Evolutionary conservation across 2,888 invertebrate species (phyloP), one percentile per base, ranked within the genome.

Genomic region (Caenorhabditis virilis): DNA sequence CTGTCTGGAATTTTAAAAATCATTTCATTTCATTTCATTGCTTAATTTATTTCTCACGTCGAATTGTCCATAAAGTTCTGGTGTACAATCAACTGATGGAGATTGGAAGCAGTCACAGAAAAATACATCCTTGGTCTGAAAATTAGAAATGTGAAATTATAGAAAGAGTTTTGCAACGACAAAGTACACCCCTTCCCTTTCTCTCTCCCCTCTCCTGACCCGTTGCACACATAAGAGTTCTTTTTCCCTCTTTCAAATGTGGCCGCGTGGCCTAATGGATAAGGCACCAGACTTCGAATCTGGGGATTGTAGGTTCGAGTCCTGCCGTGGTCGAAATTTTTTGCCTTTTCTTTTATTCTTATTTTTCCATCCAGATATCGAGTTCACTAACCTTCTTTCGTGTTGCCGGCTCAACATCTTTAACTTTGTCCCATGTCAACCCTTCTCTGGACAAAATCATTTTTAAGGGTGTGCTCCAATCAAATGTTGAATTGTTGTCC

Each of bases 51-150:
- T 18, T 23, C 30, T 30, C 35, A 71, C 72, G 48, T 72, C 72
- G 47, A 77, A 71, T 4, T 59, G 56, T n/a, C 72, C 74, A 11
- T 52, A 52, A n/a, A 79, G 55, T n/a, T 65, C 49, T 6, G 48
- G 51, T 1, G 74, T 68, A 13, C 66, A 72, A 18, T 75, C 70
- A 20, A 81, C 64, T 11, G 76, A 68, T 22, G 76, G 80, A 47
- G 69, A 56, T 30, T 61, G 53, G 53, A 80, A 75, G 35, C 76
- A 77, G 51, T 80, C 74, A 52, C 80, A 80, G 62, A 76, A 73
- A 52, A 73, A 72, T 35, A 80, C 64, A 36, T 64, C 74, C n/a
- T 53, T 30, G 16, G 77, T 64, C 72, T 77, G 52, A 49, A 61
- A 36, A 36, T n/a, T n/a, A n/a, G n/a, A n/a, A n/a, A n/a, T n/a